phyloP scores from a whole-genome alignment of 1,140 invertebrate species.

The Cydia pomonella region DNA sequence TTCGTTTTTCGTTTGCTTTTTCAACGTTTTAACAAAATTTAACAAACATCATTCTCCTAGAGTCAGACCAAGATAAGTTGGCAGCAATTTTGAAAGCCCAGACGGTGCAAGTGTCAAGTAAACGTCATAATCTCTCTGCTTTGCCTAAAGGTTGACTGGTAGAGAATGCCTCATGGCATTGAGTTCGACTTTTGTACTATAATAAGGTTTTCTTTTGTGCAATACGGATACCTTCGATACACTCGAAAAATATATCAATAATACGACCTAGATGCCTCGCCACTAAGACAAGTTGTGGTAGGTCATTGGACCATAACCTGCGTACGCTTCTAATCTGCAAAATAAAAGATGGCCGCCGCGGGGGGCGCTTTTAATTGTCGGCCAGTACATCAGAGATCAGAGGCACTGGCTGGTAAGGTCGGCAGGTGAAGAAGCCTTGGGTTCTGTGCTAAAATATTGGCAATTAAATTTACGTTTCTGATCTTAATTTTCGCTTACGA shows the following conservation, averaged over 20 bases:
- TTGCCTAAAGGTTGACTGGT: no score
- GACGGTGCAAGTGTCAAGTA: no score
- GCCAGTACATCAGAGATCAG: not conserved
- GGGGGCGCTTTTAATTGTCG: conserved; percentile 2
- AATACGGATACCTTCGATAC: no score
- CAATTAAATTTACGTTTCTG: no score
- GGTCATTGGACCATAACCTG: conserved; percentile 9
- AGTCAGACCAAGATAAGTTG: no score
- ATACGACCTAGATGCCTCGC: not conserved
- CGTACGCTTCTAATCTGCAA: conserved; percentile 5
- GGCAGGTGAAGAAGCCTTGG: not conserved
- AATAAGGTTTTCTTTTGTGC: no score
- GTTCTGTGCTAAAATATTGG: not conserved
- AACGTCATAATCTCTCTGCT: no score
- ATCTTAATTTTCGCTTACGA: no score
- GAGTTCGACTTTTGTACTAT: no score
- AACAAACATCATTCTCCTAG: no score
- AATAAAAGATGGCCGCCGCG: conserved; percentile 10
- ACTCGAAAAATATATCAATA: not conserved
- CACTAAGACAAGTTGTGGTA: not conserved
- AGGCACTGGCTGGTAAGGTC: not conserved
- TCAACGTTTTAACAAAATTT: not conserved
- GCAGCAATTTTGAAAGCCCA: no score
- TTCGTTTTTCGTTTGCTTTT: not conserved
- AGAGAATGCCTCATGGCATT: no score